Evolutionary conservation across 2,113 vertebrate genomes (phyloP).

Genomic region (Penelope pileata): DNA sequence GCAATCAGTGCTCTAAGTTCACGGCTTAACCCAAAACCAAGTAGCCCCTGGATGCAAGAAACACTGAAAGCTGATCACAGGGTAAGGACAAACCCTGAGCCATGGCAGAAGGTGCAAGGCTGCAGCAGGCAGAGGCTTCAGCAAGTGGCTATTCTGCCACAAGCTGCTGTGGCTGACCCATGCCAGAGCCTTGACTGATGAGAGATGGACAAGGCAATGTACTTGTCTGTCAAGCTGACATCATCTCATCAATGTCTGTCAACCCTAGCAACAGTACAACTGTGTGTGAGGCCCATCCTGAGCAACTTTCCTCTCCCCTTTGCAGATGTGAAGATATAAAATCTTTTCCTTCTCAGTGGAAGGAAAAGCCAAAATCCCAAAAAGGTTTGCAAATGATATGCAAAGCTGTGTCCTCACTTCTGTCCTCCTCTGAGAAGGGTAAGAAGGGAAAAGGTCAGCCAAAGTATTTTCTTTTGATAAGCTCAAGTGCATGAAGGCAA

Average conservation of each 20-base stretch:
- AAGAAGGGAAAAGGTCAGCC: neutral
- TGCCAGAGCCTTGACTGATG: neutral
- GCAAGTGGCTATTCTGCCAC: neutral
- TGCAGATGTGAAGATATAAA: fast-evolving
- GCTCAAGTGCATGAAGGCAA: neutral
- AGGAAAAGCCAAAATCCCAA: neutral
- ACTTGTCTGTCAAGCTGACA: neutral
- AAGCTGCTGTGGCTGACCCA: neutral
- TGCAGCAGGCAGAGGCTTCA: neutral
- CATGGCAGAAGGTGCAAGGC: neutral
- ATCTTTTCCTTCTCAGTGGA: neutral
- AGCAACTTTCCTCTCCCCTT: neutral
- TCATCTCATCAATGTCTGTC: fast-evolving
- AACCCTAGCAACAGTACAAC: neutral
- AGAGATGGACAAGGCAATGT: fast-evolving
- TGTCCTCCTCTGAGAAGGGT: neutral
- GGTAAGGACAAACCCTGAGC: neutral
- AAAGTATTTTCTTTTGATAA: neutral
- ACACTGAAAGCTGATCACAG: neutral
- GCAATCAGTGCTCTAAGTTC: slow-evolving; percentile 56
- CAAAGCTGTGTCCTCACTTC: neutral
- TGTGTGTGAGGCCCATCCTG: fast-evolving
- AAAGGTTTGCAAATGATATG: neutral
- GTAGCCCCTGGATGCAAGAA: neutral
- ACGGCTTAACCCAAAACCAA: slow-evolving; percentile 31